phyloP scores from a whole-genome alignment of 2,113 vertebrate species.

The Aramus guarauna region DNA sequence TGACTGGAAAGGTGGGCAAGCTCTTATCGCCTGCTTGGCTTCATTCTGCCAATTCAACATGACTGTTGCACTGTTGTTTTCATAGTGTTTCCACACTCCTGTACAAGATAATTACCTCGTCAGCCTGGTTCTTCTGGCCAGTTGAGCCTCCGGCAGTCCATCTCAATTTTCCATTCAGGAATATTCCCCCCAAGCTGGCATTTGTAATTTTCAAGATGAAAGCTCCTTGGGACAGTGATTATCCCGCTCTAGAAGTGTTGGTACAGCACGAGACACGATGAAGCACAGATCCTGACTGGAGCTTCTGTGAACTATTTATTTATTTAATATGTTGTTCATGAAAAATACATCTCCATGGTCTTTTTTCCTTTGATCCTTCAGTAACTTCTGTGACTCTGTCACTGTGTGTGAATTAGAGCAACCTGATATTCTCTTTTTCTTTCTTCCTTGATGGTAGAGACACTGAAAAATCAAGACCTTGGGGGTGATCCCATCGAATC shows the following conservation, averaged over 20 bases:
- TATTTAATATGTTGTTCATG: background rate
- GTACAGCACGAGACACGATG: accelerated
- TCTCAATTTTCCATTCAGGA: background rate
- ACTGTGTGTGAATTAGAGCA: background rate
- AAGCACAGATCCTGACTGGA: background rate
- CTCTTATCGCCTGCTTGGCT: background rate
- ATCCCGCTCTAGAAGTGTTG: background rate
- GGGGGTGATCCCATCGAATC: background rate
- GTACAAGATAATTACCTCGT: background rate
- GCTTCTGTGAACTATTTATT: background rate
- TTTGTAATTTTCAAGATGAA: background rate
- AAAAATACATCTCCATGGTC: background rate
- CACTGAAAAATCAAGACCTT: background rate
- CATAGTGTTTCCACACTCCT: background rate
- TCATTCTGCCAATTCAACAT: background rate
- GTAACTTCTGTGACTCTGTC: background rate
- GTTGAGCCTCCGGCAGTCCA: background rate
- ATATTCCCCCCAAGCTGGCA: background rate
- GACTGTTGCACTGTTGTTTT: background rate
- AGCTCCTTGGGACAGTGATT: background rate
- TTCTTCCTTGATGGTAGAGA: background rate
- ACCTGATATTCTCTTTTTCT: accelerated
- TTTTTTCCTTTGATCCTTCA: background rate
- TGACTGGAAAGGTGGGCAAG: background rate
- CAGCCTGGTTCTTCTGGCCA: background rate